Conservation (phyloP, 2,113 vertebrate genomes). For the Neotoma lepida region DNA sequence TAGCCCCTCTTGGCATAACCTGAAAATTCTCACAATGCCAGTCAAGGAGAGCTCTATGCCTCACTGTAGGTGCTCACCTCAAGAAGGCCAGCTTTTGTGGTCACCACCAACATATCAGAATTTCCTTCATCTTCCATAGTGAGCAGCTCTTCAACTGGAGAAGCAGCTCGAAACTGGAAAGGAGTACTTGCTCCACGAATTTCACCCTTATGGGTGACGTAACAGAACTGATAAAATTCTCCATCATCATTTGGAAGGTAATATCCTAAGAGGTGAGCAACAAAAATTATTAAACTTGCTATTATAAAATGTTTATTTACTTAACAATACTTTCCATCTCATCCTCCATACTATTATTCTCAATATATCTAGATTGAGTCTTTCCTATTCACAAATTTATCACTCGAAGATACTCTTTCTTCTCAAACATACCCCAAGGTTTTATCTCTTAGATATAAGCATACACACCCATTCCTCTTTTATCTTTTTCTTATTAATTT, state of each 20-base stretch:
- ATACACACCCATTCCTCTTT: not conserved
- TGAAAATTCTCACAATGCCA: slow-evolving; percentile 47
- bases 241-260: slow-evolving; percentile 98
- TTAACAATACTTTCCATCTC: not conserved
- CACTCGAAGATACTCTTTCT: not conserved
- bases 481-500: not conserved
- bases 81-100: slow-evolving; percentile 95
- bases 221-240: slow-evolving; percentile 99
- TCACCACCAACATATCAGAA: slow-evolving; percentile 98
- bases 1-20: not conserved
- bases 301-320: not conserved
- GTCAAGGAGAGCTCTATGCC: not conserved
- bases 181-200: slow-evolving; percentile 98
- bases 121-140: slow-evolving; percentile 98
- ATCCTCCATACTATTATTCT: not conserved
- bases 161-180: slow-evolving; percentile 95
- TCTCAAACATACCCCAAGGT: slow-evolving; percentile 6
- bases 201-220: slow-evolving; percentile 98
- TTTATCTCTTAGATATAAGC: not conserved
- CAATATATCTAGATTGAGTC: not conserved
- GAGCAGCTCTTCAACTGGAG: slow-evolving; percentile 95
- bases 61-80: slow-evolving; percentile 88
- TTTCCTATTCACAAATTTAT: slow-evolving; percentile 18
- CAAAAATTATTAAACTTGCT: slow-evolving; percentile 64
- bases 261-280: slow-evolving; percentile 88